Conservation (phyloP, 2,888 invertebrate species). For the Dasysyrphus tricinctus region DNA sequence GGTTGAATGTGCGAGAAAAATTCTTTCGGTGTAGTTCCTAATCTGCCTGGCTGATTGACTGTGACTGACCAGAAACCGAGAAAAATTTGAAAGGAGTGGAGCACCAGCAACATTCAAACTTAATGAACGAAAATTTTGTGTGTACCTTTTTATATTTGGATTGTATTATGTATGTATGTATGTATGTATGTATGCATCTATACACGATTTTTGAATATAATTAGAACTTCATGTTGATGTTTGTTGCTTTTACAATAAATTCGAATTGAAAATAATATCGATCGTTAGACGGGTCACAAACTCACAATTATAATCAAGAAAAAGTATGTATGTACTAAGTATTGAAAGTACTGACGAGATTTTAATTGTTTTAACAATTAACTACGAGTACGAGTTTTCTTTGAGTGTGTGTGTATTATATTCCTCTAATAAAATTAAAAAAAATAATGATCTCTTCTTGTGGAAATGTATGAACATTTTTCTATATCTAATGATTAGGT, state of each 20-base stretch:
- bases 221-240: slow-evolving; percentile 50
- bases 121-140: slow-evolving; percentile 40
- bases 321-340: background rate
- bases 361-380: slow-evolving; percentile 61
- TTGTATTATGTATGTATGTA: too few relatives aligned
- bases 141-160: background rate
- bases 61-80: slow-evolving; percentile 8
- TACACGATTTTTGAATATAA: slow-evolving; percentile 29
- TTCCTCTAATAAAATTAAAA: slow-evolving; percentile 2
- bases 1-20: background rate
- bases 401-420: slow-evolving; percentile 7
- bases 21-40: background rate
- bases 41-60: slow-evolving; percentile 2
- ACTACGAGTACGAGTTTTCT: background rate
- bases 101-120: slow-evolving; percentile 42
- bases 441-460: slow-evolving; percentile 37
- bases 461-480: slow-evolving; percentile 47
- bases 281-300: slow-evolving; percentile 13
- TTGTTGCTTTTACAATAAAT: slow-evolving; percentile 22
- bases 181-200: too few relatives aligned
- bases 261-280: slow-evolving; percentile 38
- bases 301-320: background rate
- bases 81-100: slow-evolving; percentile 54
- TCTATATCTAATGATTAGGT: background rate
- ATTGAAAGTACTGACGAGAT: slow-evolving; percentile 27